Evolutionary conservation across 2,113 vertebrate genomes (phyloP).

Genomic region (Corythornis madagascariensis): DNA sequence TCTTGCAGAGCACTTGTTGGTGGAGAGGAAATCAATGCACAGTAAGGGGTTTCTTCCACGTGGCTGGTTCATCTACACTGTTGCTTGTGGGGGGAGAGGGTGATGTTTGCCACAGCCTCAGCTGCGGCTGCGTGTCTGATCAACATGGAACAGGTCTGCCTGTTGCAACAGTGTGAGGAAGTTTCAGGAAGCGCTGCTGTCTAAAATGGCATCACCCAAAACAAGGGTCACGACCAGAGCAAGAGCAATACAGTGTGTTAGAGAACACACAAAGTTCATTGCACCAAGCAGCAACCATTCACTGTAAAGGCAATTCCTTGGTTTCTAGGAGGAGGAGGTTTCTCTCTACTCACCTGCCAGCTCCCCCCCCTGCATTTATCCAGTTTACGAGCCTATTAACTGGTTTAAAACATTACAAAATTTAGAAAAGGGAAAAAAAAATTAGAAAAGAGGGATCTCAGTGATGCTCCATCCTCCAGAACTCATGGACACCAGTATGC

Average conservation of each 20-base stretch:
- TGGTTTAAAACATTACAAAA: not conserved
- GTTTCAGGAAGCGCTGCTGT: not conserved
- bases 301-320: not conserved
- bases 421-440: not conserved
- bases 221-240: accelerated
- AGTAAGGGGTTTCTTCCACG: not conserved
- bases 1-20: not conserved
- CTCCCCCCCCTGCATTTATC: not conserved
- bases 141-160: not conserved
- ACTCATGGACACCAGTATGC: accelerated
- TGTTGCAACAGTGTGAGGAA: accelerated
- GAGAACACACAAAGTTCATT: not conserved
- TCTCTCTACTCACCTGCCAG: not conserved
- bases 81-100: accelerated
- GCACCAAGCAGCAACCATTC: accelerated
- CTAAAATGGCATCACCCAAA: not conserved
- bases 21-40: conserved; percentile 9
- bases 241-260: accelerated
- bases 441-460: not conserved
- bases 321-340: not conserved
- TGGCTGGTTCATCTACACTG: not conserved
- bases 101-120: accelerated
- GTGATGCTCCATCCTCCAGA: not conserved
- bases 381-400: accelerated
- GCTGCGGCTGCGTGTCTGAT: accelerated